Conservation (phyloP, 2,888 invertebrate genomes). For the Hyposoter didymator region DNA sequence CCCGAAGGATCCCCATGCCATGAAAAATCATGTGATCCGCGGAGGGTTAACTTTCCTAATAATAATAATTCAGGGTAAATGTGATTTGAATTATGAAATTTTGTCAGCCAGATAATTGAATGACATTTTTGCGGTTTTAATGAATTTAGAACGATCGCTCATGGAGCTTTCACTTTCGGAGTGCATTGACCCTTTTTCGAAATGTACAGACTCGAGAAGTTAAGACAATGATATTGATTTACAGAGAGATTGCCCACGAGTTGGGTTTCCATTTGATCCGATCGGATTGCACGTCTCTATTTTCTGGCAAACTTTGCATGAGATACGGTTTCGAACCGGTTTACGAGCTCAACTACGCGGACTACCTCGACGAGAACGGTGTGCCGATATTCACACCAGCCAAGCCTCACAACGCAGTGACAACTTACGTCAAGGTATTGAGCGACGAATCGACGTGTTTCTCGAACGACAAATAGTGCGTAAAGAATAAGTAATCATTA, state of each 20-base stretch:
- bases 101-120: too few species aligned
- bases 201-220: background rate
- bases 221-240: constrained; percentile 77
- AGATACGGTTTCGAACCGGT: constrained; percentile 89
- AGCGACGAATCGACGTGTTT: constrained; percentile 35
- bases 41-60: too few species aligned
- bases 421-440: constrained; percentile 86
- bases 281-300: constrained; percentile 91
- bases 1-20: too few species aligned
- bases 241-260: constrained; percentile 86
- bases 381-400: constrained; percentile 88
- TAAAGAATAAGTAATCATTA: too few species aligned
- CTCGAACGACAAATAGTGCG: constrained; percentile 30
- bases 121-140: background rate
- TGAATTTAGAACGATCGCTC: background rate
- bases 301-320: constrained; percentile 90
- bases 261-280: constrained; percentile 87
- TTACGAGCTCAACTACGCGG: constrained; percentile 88
- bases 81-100: too few species aligned
- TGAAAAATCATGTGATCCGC: too few species aligned
- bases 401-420: constrained; percentile 87
- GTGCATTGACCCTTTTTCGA: background rate
- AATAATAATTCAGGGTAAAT: too few species aligned
- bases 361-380: constrained; percentile 87
- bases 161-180: background rate